phyloP scores from a whole-genome alignment of 2,113 vertebrate genomes.

The Caloenas nicobarica region DNA sequence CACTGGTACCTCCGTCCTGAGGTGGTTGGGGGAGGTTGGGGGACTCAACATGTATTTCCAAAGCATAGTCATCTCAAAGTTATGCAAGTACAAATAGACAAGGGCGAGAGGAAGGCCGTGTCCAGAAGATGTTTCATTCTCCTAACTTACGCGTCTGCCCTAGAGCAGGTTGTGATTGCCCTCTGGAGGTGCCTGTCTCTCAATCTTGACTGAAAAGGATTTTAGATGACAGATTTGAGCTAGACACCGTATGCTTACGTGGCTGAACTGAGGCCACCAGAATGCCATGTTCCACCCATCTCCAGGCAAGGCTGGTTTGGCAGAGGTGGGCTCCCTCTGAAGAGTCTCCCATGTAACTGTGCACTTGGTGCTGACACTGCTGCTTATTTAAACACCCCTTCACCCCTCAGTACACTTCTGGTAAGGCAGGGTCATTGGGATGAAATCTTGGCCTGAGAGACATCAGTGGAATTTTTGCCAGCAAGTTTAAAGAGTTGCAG shows the following conservation, averaged over 20 bases:
- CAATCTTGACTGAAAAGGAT: neutral
- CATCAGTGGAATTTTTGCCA: neutral
- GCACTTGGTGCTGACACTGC: neutral
- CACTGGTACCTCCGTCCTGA: accelerated
- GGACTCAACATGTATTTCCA: neutral
- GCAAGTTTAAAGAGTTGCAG: neutral
- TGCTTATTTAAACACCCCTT: neutral
- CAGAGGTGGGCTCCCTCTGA: neutral
- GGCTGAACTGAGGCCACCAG: neutral
- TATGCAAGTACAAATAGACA: neutral
- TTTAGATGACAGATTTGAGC: neutral
- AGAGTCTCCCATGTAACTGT: accelerated
- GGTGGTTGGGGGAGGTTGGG: neutral
- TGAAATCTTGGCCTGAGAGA: neutral
- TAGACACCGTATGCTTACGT: accelerated
- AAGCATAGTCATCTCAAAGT: neutral
- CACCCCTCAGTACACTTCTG: neutral
- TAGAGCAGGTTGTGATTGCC: neutral
- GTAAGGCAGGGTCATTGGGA: neutral
- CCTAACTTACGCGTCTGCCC: neutral
- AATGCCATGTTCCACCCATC: neutral
- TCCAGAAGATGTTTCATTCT: neutral
- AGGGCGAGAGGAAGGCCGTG: neutral
- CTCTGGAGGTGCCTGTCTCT: neutral
- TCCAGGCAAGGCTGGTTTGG: neutral